phyloP scores from a whole-genome alignment of 2,888 invertebrate genomes.

The Dorcus hopei region DNA sequence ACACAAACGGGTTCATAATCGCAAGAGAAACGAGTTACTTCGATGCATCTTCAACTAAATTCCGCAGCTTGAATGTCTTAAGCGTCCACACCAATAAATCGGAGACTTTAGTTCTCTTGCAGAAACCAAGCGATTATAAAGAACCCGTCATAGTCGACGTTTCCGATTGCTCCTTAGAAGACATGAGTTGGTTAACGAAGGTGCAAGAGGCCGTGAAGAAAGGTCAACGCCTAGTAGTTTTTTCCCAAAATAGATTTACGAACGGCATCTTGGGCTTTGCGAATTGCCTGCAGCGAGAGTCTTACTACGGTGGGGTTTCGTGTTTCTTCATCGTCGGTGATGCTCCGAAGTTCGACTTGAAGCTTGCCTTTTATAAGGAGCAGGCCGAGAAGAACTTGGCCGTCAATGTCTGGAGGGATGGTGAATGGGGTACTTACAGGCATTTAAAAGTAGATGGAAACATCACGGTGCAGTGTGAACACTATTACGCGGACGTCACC shows the following conservation, averaged over 20 bases:
- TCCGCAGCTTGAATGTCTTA: neutral
- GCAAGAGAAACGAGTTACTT: conserved; percentile 8
- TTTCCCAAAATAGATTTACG: conserved; percentile 53
- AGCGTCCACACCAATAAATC: neutral
- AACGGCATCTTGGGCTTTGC: conserved; percentile 81
- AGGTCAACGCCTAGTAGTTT: conserved; percentile 53
- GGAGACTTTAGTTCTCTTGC: conserved; percentile 13
- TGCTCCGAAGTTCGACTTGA: conserved; percentile 64
- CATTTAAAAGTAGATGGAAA: conserved; percentile 14
- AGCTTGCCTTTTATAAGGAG: conserved; percentile 60
- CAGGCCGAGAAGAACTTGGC: conserved; percentile 70
- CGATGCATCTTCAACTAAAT: conserved; percentile 3
- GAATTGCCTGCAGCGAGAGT: conserved; percentile 78
- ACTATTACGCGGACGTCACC: conserved; percentile 72
- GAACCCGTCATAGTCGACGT: no score
- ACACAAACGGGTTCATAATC: conserved; percentile 14
- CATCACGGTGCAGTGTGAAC: conserved; percentile 50
- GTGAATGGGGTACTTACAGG: conserved; percentile 48
- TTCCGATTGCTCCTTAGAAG: no score
- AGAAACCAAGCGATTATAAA: neutral
- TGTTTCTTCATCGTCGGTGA: conserved; percentile 58
- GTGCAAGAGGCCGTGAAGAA: conserved; percentile 3
- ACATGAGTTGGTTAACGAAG: conserved; percentile 1
- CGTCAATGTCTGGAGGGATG: conserved; percentile 69
- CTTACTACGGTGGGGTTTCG: conserved; percentile 47